Base-by-base conservation (phyloP, 2,113 vertebrate genomes). In the Trochalopteron elliotii region DNA sequence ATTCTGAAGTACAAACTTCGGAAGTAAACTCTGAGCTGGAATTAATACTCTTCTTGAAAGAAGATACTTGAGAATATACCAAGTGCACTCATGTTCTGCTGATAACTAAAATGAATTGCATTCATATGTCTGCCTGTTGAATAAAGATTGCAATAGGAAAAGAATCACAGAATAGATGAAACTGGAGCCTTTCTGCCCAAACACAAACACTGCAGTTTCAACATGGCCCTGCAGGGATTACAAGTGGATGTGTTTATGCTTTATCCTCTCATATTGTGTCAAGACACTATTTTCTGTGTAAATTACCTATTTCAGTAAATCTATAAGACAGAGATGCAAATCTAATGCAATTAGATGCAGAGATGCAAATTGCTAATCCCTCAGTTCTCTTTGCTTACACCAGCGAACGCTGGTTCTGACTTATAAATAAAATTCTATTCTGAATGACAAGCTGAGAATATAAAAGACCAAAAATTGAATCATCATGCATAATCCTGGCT, bases 271-370 rank as follows among this genome's bases (percentile, higher is more conserved):
- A 67, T 87, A 87, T 85, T 74, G 45, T 90, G 78, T 96, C 63
- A 95, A 94, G 82, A 77, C 87, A 88, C 55, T 86, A 67, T 94
- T 93, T 96, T 74, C 89, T 92, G 89, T 78, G 55, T 93, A 96
- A 94, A 92, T 89, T 90, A 93, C 64, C 93, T 90, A 89, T 96
- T 94, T 87, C 79, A 74, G 63, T 87, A 92, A 86, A 96, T 90
- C 22, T 27, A 7, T 92, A 93, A 81, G 19, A 90, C 30, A 90
- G 86, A 95, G 86, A 94, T 87, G 89, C 60, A 96, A 95, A 95
- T 96, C 87, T 91, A 95, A 95, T 72, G 84, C 87, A 97, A 93
- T 94, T 90, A 97, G 90, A 91, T 91, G 90, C 91, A 89, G 91
- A 94, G 47, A 92, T 92, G 93, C 83, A 96, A 93, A 97, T 90